phyloP scores from a whole-genome alignment of 2,797 vertebrate species.

The Silurus aristotelis region DNA sequence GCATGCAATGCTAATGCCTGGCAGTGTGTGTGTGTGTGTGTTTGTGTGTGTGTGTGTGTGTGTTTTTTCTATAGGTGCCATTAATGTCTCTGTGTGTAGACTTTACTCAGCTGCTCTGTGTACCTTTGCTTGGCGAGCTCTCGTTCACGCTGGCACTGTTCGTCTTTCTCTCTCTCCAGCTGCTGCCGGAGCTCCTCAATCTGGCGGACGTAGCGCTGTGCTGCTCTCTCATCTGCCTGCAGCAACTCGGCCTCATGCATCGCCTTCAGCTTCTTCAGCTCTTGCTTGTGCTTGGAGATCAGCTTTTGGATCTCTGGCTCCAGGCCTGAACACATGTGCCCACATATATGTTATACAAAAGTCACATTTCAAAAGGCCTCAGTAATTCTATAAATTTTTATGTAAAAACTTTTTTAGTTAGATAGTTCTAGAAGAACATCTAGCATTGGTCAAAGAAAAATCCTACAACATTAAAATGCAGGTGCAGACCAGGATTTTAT shows the following conservation, averaged over 20 bases:
- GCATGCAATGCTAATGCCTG: background rate
- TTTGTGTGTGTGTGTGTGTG: too few species aligned
- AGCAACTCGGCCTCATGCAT: slow-evolving; percentile 88
- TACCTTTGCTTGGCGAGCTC: slow-evolving; percentile 84
- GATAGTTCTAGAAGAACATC: too few species aligned
- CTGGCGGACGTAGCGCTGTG: slow-evolving; percentile 79
- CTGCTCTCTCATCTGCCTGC: slow-evolving; percentile 82
- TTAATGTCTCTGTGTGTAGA: background rate
- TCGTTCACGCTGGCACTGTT: slow-evolving; percentile 81
- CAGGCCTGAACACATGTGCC: slow-evolving; percentile 75
- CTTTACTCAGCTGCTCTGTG: background rate
- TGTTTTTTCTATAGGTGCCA: background rate
- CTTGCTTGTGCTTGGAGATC: slow-evolving; percentile 88
- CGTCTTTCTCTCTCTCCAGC: slow-evolving; percentile 83
- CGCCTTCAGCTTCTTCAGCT: slow-evolving; percentile 83
- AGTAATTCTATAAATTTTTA: too few species aligned
- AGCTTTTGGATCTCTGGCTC: slow-evolving; percentile 96
- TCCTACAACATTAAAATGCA: background rate
- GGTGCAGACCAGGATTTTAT: background rate
- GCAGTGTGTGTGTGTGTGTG: background rate
- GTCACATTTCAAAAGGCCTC: background rate
- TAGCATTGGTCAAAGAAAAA: background rate
- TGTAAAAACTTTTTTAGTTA: background rate
- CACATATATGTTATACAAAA: background rate
- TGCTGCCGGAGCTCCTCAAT: slow-evolving; percentile 81